Percentiles rank a stretch among this genome's conserved stretches.
phyloP scores from a whole-genome alignment of 2,797 vertebrate species.

The Peromyscus aztecus region DNA sequence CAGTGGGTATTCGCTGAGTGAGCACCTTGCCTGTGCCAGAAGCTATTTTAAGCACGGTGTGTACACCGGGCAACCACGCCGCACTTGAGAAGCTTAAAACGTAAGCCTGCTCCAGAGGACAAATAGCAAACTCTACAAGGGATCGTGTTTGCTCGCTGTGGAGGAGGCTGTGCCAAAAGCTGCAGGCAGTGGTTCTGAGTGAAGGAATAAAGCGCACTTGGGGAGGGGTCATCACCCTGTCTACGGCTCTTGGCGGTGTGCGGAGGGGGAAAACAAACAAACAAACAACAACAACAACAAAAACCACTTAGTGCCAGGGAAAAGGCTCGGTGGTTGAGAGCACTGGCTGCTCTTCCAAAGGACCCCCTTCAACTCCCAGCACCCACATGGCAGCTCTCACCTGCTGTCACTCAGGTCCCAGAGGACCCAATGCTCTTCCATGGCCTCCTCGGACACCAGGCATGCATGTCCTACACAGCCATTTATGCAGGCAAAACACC shows the following conservation, averaged over 20 bases:
- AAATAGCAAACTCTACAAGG: background rate
- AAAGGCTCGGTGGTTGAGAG: too few relatives aligned
- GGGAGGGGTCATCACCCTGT: background rate
- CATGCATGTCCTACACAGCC: background rate
- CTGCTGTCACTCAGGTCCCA: background rate
- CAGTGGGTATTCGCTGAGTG: background rate
- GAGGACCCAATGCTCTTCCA: background rate
- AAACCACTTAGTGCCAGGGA: background rate
- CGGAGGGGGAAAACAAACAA: too few relatives aligned
- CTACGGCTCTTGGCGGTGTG: background rate
- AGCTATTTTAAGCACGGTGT: background rate
- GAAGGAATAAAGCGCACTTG: background rate
- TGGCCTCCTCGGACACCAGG: background rate
- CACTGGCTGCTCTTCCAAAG: background rate
- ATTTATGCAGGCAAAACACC: background rate
- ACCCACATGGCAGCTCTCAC: background rate
- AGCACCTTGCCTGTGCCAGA: background rate
- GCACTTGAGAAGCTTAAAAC: background rate
- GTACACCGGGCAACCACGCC: background rate
- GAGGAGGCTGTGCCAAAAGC: background rate
- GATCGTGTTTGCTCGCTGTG: background rate
- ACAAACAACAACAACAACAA: too few relatives aligned
- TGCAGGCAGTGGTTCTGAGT: background rate
- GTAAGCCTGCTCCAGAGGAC: background rate
- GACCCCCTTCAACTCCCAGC: background rate